Base-by-base conservation (phyloP, 2,113 vertebrate species). In the Thunnus thynnus region DNA sequence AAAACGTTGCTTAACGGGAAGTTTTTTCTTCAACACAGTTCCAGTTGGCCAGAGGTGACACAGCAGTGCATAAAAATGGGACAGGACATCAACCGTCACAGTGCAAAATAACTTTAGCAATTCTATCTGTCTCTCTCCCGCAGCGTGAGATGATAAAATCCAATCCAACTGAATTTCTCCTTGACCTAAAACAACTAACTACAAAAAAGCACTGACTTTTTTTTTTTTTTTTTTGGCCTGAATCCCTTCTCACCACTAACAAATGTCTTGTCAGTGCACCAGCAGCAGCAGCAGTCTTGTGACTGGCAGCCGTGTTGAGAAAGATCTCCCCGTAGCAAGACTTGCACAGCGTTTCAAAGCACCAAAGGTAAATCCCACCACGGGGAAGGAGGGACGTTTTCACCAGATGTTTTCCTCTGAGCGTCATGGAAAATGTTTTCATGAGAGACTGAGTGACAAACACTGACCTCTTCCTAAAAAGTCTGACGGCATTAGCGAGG, bases 1-100 rank as follows among this genome's bases (percentile, higher is more conserved):
- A 3, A 47, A 75, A 18, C 9, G 1, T 1, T 41, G 25, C 30
- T 58, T 3, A n/a, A 2, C 1, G 20, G 20, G 30, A 16, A 48
- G 36, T 48, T 30, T 30, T 57, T n/a, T 60, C 61, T 30, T 25
- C 3, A 74, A 61, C 47, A 51, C 64, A 51, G 46, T 25, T 61
- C 25, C 1, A 16, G 20, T 22, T 22, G 22, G 22, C 0, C 41
- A 52, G 25, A 64, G 3, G 14, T 22, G 30, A 8, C 0, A 66
- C 65, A 25, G 52, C 0, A 36, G 25, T 77, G 36, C 27, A 4
- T 30, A 30, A 22, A 65, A 78, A 52, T 74, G 27, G 51, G 14
- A 76, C 76, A 66, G 0, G 16, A 62, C 64, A 20, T 83, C 46
- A 60, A 5, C 18, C 80, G 46, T 80, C 25, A 72, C 55, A 17